Conservation (phyloP, 2,113 vertebrate genomes). For the Butorides virescens region DNA sequence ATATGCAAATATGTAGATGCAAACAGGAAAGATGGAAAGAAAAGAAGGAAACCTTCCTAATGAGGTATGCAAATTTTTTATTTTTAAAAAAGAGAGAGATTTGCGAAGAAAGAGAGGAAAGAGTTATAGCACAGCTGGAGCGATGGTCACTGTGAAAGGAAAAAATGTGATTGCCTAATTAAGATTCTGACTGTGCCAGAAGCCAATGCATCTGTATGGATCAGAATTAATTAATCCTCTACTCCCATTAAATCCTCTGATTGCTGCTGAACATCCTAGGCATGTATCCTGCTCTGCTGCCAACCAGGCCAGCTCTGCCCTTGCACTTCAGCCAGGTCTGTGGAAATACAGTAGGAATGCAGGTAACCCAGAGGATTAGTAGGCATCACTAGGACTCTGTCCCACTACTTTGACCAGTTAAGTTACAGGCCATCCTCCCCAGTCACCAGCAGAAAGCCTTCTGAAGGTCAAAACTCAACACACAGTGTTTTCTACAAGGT, state of each 20-base stretch:
- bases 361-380: background rate
- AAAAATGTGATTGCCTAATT: conserved; percentile 42
- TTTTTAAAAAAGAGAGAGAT: background rate
- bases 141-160: conserved; percentile 12
- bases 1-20: background rate
- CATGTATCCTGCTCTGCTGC: background rate
- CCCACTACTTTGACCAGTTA: background rate
- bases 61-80: background rate
- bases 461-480: background rate
- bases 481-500: background rate
- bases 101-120: conserved; percentile 8
- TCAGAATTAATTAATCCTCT: conserved; percentile 45
- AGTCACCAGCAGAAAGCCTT: background rate
- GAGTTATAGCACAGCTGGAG: conserved; percentile 28
- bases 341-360: background rate
- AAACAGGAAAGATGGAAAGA: background rate
- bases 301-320: background rate
- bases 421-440: background rate
- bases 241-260: conserved; percentile 22
- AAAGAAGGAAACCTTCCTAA: background rate
- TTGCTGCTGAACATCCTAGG: background rate
- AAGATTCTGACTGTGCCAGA: conserved; percentile 46
- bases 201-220: background rate
- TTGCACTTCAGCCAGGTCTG: background rate
- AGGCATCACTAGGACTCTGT: background rate